Conservation (phyloP, 2,797 vertebrate genomes). For the Pseudotriccus pelzelni region DNA sequence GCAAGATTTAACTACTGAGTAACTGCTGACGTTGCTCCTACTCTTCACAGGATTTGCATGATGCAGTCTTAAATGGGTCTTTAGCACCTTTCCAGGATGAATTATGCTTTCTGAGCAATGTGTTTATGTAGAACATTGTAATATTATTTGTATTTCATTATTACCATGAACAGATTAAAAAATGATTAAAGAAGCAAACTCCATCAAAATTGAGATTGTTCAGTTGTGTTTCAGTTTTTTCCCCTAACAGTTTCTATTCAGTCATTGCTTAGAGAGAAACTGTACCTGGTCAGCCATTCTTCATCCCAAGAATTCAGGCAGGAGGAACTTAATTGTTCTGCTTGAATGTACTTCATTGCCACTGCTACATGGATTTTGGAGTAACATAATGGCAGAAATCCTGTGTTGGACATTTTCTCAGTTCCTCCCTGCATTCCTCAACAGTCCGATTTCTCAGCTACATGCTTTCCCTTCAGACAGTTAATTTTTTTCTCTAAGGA, state of each 20-base stretch:
- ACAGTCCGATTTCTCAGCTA: not conserved
- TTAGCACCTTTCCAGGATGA: not conserved
- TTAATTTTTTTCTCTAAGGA: not conserved
- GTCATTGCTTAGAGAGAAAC: not conserved
- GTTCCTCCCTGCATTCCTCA: not conserved
- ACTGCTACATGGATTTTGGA: not conserved
- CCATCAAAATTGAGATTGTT: not conserved
- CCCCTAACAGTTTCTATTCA: not conserved
- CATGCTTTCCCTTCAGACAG: not conserved
- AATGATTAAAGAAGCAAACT: not conserved
- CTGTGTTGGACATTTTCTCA: not conserved
- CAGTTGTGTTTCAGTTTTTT: fast-evolving
- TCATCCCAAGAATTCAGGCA: not conserved
- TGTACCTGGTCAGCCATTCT: not conserved
- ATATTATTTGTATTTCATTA: not conserved
- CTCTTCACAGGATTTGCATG: not conserved
- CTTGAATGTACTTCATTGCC: not conserved
- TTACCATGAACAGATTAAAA: not conserved
- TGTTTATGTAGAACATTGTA: not conserved
- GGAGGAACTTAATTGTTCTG: not conserved
- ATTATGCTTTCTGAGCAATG: not conserved
- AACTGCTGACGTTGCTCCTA: not conserved
- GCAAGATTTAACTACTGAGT: not conserved
- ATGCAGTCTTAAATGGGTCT: not conserved
- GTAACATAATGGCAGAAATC: not conserved